phyloP scores from a whole-genome alignment of 2,888 invertebrate species.

The Cheiracanthium punctorium region DNA sequence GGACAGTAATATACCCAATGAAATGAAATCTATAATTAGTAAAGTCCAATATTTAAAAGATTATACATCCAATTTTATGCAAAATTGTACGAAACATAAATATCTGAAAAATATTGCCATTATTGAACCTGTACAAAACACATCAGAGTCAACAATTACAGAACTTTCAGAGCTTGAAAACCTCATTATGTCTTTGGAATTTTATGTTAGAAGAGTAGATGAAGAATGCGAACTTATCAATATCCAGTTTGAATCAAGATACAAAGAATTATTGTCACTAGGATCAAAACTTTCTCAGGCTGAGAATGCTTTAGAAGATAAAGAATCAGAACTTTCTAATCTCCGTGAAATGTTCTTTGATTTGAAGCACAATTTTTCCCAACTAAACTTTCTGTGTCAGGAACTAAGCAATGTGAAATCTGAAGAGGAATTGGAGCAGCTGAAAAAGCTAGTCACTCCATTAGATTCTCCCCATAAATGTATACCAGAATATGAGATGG shows the following conservation, averaged over 20 bases:
- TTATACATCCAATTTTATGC: slow-evolving; percentile 26
- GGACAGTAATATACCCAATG: background rate
- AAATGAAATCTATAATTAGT: background rate
- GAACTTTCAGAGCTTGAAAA: slow-evolving; percentile 24
- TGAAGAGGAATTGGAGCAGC: background rate
- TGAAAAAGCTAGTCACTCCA: background rate
- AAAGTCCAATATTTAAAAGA: slow-evolving; percentile 15
- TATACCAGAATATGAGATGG: background rate
- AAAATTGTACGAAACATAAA: slow-evolving; percentile 19
- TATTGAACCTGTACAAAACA: no score
- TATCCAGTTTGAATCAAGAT: background rate
- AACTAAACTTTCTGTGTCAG: slow-evolving; percentile 4
- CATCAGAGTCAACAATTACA: background rate
- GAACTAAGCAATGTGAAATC: background rate
- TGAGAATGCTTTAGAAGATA: background rate
- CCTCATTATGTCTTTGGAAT: slow-evolving; percentile 1
- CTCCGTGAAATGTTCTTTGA: background rate
- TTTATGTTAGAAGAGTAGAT: slow-evolving; percentile 18
- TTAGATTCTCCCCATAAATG: background rate
- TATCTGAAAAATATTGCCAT: slow-evolving; percentile 2
- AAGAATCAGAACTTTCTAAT: background rate
- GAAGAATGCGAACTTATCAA: slow-evolving; percentile 12
- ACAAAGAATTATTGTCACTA: slow-evolving; percentile 1
- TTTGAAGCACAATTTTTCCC: slow-evolving; percentile 1
- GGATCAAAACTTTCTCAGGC: background rate